Conservation (phyloP, 1,140 invertebrate species). For the Seison nebaliae region DNA sequence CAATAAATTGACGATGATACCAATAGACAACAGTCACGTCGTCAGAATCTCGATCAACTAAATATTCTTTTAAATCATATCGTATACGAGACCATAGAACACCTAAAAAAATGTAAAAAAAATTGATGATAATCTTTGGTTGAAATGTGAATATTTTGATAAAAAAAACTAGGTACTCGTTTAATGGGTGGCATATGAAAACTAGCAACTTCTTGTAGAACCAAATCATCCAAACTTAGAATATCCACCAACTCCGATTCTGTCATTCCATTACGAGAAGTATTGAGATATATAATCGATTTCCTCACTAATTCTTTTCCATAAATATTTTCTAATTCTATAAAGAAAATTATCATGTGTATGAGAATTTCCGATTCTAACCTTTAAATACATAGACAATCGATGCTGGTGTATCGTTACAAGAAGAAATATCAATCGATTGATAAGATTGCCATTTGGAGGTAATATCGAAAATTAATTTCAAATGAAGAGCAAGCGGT, state of each 20-base stretch:
- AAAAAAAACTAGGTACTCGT: slow-evolving; percentile 20
- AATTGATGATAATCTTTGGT: too few species aligned
- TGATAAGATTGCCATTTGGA: slow-evolving; percentile 8
- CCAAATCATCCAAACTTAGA: slow-evolving; percentile 21
- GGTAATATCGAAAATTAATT: slow-evolving; percentile 9
- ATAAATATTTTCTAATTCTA: slow-evolving; percentile 18
- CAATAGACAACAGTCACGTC: slow-evolving; percentile 17
- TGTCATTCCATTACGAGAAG: slow-evolving; percentile 18
- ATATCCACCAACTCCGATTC: slow-evolving; percentile 22
- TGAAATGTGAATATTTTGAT: too few species aligned
- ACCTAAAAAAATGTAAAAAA: too few species aligned
- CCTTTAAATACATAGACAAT: too few species aligned
- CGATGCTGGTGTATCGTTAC: not conserved
- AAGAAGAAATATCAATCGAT: not conserved
- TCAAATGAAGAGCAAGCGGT: slow-evolving; percentile 2
- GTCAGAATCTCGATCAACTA: slow-evolving; percentile 36
- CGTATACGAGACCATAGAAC: slow-evolving; percentile 40
- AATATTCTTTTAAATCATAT: slow-evolving; percentile 37
- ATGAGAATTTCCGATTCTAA: too few species aligned
- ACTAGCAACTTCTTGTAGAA: slow-evolving; percentile 19
- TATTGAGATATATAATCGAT: slow-evolving; percentile 45
- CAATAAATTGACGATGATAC: slow-evolving; percentile 12
- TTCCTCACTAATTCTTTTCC: slow-evolving; percentile 23
- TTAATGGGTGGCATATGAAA: slow-evolving; percentile 15
- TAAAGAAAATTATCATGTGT: not conserved